phyloP scores from a whole-genome alignment of 1,140 invertebrate species.

The Diuraphis noxia region DNA sequence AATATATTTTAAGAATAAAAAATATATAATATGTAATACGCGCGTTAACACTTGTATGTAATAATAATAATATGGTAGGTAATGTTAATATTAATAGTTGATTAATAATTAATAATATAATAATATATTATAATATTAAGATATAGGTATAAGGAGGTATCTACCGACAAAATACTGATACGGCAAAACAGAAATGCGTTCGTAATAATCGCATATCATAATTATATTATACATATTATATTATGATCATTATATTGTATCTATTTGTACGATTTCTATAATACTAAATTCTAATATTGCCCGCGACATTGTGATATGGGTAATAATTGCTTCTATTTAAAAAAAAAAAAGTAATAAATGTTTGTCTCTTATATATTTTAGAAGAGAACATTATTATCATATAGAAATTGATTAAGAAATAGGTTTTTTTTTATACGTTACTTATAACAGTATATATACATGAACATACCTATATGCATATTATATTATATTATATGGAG shows the following conservation, averaged over 20 bases:
- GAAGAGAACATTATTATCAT: neutral
- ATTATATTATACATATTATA: too few species aligned
- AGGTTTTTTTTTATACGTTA: neutral
- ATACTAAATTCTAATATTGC: conserved; percentile 18
- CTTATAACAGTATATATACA: conserved; percentile 15
- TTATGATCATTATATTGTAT: neutral
- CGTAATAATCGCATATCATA: neutral
- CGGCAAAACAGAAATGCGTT: neutral
- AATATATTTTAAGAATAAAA: conserved; percentile 37
- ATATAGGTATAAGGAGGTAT: neutral
- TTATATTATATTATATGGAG: neutral
- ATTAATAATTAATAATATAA: conserved; percentile 24
- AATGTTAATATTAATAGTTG: conserved; percentile 21
- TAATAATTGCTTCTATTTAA: neutral
- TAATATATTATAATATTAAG: conserved; percentile 18
- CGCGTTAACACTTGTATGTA: conserved; percentile 6
- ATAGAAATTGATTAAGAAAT: neutral
- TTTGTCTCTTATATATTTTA: neutral
- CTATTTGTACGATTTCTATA: neutral
- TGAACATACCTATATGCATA: neutral
- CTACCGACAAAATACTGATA: conserved; percentile 48
- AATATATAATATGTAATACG: conserved; percentile 12
- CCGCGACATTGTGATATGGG: neutral
- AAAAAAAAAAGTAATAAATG: neutral
- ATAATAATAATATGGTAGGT: conserved; percentile 11